Percentiles rank a stretch among this genome's conserved stretches.
These are phyloP conservation scores for Nannoperca australis DNA, from an alignment of 2,797 vertebrate species.

Conservation along the genomic window DNA sequence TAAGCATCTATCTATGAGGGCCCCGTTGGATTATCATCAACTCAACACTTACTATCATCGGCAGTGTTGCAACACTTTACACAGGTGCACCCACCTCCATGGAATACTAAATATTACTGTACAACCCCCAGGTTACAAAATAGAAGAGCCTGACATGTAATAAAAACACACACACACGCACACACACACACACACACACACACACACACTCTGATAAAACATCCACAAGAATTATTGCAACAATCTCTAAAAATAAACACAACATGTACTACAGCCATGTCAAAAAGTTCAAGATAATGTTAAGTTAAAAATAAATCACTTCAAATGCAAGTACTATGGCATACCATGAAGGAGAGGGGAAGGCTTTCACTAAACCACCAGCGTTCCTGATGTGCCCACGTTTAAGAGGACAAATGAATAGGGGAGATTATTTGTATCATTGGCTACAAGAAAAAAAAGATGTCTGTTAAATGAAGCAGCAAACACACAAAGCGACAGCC, in stretches of 20 bases:
- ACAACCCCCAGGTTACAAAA: conserved; percentile 77
- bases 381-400: conserved; percentile 71
- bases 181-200: conserved; percentile 39
- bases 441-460: conserved; percentile 65
- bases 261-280: conserved; percentile 81
- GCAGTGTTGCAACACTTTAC: conserved; percentile 72
- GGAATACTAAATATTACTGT: conserved; percentile 77
- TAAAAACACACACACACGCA: conserved; percentile 70
- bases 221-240: conserved; percentile 86
- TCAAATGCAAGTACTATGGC: conserved; percentile 84
- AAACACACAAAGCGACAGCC: conserved; percentile 76
- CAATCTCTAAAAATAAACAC: conserved; percentile 86
- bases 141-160: conserved; percentile 75
- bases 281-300: conserved; percentile 73
- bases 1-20: conserved; percentile 34
- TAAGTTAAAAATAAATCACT: conserved; percentile 76
- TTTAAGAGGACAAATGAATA: conserved; percentile 57
- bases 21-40: conserved; percentile 58
- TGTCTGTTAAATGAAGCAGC: conserved; percentile 76
- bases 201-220: conserved; percentile 75
- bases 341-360: conserved; percentile 65
- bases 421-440: conserved; percentile 65
- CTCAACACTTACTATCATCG: conserved; percentile 54
- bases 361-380: conserved; percentile 78
- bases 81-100: conserved; percentile 67